Base-by-base conservation (phyloP, 2,797 vertebrate genomes). In the Fistularia commersonii region DNA sequence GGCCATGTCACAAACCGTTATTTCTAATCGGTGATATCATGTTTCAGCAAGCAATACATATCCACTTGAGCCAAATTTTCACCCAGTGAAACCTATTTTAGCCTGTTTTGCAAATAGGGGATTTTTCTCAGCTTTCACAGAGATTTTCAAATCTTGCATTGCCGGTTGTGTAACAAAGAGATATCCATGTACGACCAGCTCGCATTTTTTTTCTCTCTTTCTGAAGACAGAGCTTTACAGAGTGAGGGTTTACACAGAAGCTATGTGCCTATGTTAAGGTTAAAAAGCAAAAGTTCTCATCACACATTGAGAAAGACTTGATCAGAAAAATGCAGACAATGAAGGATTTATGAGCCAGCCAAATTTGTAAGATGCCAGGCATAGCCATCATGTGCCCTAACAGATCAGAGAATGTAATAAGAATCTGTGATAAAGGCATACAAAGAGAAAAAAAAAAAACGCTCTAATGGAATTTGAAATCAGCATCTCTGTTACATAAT, bases 51-150 rank as follows among this genome's bases (percentile, higher is more conserved):
- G 64, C 51, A 63, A 57, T 61, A 61, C 32, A 66, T 61, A 76
- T 68, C 53, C 67, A 77, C 79, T 82, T 55, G 58, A 80, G 71
- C 62, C 69, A 76, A 53, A 70, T 72, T 71, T 69, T 72, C 48
- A 76, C 54, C 48, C 51, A 52, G 67, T 64, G 79, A 76, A 82
- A 60, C 77, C 75, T 59, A 80, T 72, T 79, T 79, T 63, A 76
- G 75, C 61, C 65, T 6, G 8, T 52, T 55, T 72, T 72, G 72
- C 77, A 77, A 84, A 85, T 13, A 35, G 37, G 39, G 74, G 69
- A 77, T 73, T 82, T 82, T 63, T 81, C 66, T 54, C 67, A 62
- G 54, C 50, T 67, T 63, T 63, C 57, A 48, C 55, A 62, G 32
- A 45, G 58, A 45, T 23, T 23, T 53, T 66, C 41, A 57, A 63